Conservation (phyloP, 2,888 invertebrate genomes). For the Parapristionchus giblindavisi region DNA sequence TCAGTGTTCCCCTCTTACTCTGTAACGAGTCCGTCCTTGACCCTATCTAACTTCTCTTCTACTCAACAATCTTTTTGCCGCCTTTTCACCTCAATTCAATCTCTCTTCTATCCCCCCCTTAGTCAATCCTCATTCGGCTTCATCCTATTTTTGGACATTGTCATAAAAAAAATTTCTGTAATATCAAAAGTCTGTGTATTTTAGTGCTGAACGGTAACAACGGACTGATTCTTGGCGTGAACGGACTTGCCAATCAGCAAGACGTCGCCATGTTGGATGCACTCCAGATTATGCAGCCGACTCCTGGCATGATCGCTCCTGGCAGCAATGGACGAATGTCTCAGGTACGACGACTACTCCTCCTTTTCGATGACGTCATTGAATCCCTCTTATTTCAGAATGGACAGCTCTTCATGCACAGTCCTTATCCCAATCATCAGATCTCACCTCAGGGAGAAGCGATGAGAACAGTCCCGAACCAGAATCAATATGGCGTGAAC, state of each 20-base stretch:
- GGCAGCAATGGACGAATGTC: background rate
- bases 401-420: conserved; percentile 18
- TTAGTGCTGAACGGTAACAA: conserved; percentile 41
- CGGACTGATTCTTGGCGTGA: conserved; percentile 50
- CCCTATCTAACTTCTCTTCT: conserved; percentile 32
- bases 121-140: background rate
- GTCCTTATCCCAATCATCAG: conserved; percentile 6
- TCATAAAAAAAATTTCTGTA: background rate
- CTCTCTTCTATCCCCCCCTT: background rate
- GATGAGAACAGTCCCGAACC: too few relatives aligned
- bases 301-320: conserved; percentile 26
- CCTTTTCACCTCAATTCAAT: background rate
- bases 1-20: background rate
- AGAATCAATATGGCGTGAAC: too few relatives aligned
- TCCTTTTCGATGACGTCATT: too few relatives aligned
- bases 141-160: background rate
- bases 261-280: conserved; percentile 35
- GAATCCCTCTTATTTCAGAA: too few relatives aligned
- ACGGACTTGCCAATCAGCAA: conserved; percentile 36
- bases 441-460: conserved; percentile 24
- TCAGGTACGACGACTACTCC: too few relatives aligned
- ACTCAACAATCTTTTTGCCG: background rate
- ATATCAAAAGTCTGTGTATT: background rate
- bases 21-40: conserved; percentile 15
- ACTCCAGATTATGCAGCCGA: conserved; percentile 25